Evolutionary conservation across 2,888 invertebrate genomes (phyloP).

Genomic region (Lasioglossum malachurum): DNA sequence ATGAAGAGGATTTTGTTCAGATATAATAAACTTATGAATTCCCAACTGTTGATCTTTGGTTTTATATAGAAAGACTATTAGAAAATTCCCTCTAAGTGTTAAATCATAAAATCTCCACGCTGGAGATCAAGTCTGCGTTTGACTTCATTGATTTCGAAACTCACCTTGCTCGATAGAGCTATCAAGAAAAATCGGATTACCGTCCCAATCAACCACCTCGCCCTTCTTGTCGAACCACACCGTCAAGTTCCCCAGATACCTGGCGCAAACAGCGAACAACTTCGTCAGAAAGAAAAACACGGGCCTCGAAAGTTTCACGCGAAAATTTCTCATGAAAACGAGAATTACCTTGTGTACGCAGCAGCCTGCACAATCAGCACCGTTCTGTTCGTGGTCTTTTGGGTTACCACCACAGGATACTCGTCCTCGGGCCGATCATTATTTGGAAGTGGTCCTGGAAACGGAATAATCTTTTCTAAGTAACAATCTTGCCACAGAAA

Average conservation of each 20-base stretch:
- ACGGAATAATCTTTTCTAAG: background rate
- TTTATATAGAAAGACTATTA: too few relatives aligned
- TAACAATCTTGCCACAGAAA: background rate
- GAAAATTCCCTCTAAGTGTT: background rate
- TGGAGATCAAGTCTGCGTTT: background rate
- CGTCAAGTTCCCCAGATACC: constrained; percentile 92
- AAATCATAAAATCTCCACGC: background rate
- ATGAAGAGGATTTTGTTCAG: background rate
- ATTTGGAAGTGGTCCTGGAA: constrained; percentile 75
- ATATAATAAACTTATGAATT: too few relatives aligned
- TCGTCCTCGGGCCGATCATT: constrained; percentile 85
- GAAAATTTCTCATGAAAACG: background rate
- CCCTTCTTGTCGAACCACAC: constrained; percentile 90
- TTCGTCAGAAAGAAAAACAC: constrained; percentile 19
- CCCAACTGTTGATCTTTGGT: too few relatives aligned
- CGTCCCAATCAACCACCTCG: constrained; percentile 88
- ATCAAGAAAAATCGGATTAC: constrained; percentile 90
- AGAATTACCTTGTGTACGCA: constrained; percentile 87
- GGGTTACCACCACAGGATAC: constrained; percentile 90
- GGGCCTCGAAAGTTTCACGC: background rate
- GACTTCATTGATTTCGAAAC: constrained; percentile 16
- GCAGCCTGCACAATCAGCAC: constrained; percentile 91
- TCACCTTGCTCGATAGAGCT: constrained; percentile 88
- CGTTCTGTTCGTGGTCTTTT: constrained; percentile 86
- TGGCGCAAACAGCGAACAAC: constrained; percentile 72